Evolutionary conservation across 2,797 vertebrate species (phyloP), one percentile per base, ranked within the genome.

Genomic region (Syngnathus rostellatus): DNA sequence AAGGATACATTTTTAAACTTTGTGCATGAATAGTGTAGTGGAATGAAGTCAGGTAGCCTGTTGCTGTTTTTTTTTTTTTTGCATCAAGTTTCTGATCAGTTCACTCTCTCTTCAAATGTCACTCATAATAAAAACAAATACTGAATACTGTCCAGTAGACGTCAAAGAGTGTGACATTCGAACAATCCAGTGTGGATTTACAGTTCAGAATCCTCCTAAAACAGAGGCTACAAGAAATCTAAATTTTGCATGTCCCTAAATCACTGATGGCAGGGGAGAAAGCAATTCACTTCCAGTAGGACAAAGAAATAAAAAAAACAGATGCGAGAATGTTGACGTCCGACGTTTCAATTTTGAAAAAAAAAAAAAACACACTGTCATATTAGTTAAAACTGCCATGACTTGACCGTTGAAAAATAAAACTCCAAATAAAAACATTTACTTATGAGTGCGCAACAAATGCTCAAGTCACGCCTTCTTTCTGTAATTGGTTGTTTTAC

Each of bases 171-270:
- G 41, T 21, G 37, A n/a, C 17, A n/a, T 60, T 19, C 23, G n/a
- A 41, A 17, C 45, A 68, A 63, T 64, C 59, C 51, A 68, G 61
- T 67, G 67, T 75, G 46, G 66, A 67, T 67, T 70, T 71, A 25
- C 54, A 55, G 16, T 59, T 63, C 37, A 71, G 68, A 69, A 74
- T 65, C 83, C 87, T 85, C 84, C 72, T 89, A 86, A 85, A 90
- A 90, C 88, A 86, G 88, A 87, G 81, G 84, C 72, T 63, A 75
- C 8, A 55, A 55, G 23, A 55, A 31, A 55, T 14, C 4, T 1
- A 6, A 55, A 25, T 25, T 55, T 6, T 54, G 12, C 12, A 14
- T 23, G 3, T 54, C 21, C 10, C 53, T 25, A 54, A 54, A 54
- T 54, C 21, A 12, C 23, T 14, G 23, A 25, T 54, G 23, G 21